Conservation (phyloP, 2,888 invertebrate species). For the Unio pictorum region DNA sequence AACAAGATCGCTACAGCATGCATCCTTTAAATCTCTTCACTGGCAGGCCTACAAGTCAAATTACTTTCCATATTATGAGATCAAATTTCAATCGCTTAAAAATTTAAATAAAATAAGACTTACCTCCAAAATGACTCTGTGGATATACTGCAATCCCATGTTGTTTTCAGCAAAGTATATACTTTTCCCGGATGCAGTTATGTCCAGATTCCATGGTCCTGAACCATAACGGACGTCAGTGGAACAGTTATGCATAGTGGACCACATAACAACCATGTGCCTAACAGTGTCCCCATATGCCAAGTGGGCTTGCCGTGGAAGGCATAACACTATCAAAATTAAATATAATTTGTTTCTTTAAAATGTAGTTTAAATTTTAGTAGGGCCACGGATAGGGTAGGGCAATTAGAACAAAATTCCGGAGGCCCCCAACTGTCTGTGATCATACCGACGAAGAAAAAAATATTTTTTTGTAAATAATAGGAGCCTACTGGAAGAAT, state of each 20-base stretch:
- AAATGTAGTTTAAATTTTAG: neutral
- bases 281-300: conserved; percentile 37
- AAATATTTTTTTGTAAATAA: too few species aligned
- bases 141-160: conserved; percentile 22
- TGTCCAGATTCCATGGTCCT: conserved; percentile 11
- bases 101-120: conserved; percentile 1
- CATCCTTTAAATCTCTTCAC: too few species aligned
- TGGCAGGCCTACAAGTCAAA: too few species aligned
- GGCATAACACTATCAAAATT: conserved; percentile 31
- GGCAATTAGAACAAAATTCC: too few species aligned
- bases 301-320: conserved; percentile 45
- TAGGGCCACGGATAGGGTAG: too few species aligned
- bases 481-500: too few species aligned
- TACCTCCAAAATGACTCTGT: conserved; percentile 36
- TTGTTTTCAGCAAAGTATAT: conserved; percentile 14
- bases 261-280: conserved; percentile 50
- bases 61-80: too few species aligned
- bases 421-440: too few species aligned
- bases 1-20: too few species aligned
- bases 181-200: conserved; percentile 6
- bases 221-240: conserved; percentile 35
- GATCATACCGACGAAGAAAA: too few species aligned
- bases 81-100: too few species aligned
- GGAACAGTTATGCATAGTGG: conserved; percentile 32
- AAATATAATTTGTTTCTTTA: neutral